Evolutionary conservation across 1,140 invertebrate species (phyloP), one percentile per base, ranked within the genome.

Genomic region (Scaptomyza pallida): DNA sequence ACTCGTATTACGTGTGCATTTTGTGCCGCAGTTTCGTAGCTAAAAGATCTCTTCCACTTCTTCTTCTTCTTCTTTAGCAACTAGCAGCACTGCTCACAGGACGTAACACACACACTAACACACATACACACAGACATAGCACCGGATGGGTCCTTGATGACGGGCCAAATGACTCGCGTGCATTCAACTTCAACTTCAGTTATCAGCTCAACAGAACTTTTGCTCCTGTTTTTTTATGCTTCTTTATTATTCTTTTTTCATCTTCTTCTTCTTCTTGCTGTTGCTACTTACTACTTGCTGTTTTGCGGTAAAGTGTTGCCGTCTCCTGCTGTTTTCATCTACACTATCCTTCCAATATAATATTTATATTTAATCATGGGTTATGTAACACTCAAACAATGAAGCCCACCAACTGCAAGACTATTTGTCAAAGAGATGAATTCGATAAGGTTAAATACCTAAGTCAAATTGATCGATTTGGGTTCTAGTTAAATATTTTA

Each of bases 1-100:
- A 63, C 78, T 86, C 82, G 82, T 72, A 88, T 86, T 86, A 86
- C 82, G 78, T 88, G 82, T 75, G 88, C 26, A 30, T 30, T 88
- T 81, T 67, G 62, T 86, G 73, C 81, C 73, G 71, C 64, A 75
- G 54, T 56, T 68, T 67, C 26, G 44, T 44, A 61, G 33, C 56
- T 68, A 12, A 60, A 59, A 75, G 61, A 75, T 72, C 69, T 72
- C 48, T 57, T 26, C 9, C 40, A 6, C 16, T 48, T 6, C 23
- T 57, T n/a, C 43, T 44, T 55, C 35, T 40, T 48, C 6, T n/a
- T 5, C n/a, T 5, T 8, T 23, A 30, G 9, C 21, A 37, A 23
- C 17, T 16, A 52, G n/a, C 21, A 44, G 59, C 59, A 33, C 17
- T 44, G 63, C 63, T 60, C 33, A 23, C 74, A 30, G 65, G 51